These are phyloP conservation scores for Imbricaverruca yamaguchii DNA, from an alignment of 2,888 invertebrate genomes.

Conservation along the genomic window DNA sequence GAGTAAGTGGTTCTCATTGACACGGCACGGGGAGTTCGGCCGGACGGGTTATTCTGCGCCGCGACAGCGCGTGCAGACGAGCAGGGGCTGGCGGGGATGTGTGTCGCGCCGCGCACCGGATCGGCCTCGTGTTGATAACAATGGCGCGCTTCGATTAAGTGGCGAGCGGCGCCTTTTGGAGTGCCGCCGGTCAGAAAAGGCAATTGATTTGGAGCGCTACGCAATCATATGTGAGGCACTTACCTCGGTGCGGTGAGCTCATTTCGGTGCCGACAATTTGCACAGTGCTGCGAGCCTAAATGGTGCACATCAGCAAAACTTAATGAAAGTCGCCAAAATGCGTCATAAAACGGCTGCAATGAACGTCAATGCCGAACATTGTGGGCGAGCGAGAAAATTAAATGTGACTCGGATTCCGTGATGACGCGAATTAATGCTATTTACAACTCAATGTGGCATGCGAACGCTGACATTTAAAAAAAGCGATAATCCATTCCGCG, in stretches of 20 bases:
- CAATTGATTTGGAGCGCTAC: background rate
- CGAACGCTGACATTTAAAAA: background rate
- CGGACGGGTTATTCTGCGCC: too few relatives aligned
- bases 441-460: background rate
- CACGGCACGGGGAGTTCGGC: too few relatives aligned
- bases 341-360: conserved; percentile 14
- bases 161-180: background rate
- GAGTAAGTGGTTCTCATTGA: too few relatives aligned
- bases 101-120: too few relatives aligned
- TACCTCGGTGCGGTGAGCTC: background rate
- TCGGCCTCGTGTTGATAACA: too few relatives aligned
- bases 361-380: conserved; percentile 1
- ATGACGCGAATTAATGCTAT: conserved; percentile 2
- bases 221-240: background rate
- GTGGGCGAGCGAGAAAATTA: background rate
- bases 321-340: conserved; percentile 20
- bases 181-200: background rate
- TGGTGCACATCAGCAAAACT: conserved; percentile 8
- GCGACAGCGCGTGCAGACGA: too few relatives aligned
- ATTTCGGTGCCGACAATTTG: background rate
- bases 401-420: background rate
- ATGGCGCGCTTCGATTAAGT: too few relatives aligned
- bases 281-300: background rate
- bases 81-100: too few relatives aligned
- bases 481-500: background rate